Conservation (phyloP, 2,113 vertebrate species). For the Antigone vipio region DNA sequence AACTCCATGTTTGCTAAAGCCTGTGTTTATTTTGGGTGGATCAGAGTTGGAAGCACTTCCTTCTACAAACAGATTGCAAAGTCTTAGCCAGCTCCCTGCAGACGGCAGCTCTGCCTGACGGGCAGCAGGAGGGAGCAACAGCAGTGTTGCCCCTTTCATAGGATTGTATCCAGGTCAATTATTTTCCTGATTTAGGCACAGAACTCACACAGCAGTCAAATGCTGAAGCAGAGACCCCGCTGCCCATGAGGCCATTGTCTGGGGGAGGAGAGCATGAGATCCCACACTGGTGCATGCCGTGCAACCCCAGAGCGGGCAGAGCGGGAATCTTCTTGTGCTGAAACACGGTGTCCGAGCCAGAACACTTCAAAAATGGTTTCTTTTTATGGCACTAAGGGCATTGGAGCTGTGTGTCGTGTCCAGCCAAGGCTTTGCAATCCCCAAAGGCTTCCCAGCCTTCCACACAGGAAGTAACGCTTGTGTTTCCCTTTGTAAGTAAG, state of each 20-base stretch:
- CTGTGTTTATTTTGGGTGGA: background rate
- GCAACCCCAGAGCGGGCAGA: background rate
- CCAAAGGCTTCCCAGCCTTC: background rate
- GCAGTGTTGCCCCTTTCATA: rapidly evolving
- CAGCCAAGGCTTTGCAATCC: background rate
- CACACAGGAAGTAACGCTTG: background rate
- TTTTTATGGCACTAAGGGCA: background rate
- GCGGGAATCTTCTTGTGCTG: background rate
- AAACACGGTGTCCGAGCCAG: rapidly evolving
- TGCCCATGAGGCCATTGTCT: rapidly evolving
- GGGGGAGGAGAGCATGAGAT: background rate
- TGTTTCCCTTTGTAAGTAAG: background rate
- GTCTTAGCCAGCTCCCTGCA: background rate
- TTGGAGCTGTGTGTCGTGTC: background rate
- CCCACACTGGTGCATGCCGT: rapidly evolving
- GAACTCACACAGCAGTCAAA: background rate
- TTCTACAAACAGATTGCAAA: background rate
- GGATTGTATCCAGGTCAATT: background rate
- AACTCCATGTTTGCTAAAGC: background rate
- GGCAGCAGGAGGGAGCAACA: background rate
- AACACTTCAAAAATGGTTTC: rapidly evolving
- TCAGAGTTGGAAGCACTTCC: background rate
- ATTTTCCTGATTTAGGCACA: background rate
- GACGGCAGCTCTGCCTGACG: background rate
- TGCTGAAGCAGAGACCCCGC: background rate